Evolutionary conservation across 2,888 invertebrate species (phyloP), one percentile per base, ranked within the genome.

Genomic region (Amphipyra berbera): DNA sequence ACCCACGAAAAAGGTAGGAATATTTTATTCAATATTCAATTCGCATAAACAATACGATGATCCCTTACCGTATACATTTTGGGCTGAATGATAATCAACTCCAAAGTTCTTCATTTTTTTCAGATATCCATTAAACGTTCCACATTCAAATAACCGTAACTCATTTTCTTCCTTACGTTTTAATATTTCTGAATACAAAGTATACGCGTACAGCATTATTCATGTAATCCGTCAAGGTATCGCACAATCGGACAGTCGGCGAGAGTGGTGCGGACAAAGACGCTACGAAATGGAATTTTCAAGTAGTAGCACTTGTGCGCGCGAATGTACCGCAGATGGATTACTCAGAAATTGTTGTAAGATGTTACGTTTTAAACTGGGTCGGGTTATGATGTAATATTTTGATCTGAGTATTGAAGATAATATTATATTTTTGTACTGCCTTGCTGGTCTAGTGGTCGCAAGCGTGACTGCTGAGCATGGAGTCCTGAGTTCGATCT

Each of bases 231-330:
- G 69, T 69, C 63, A 66, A 61, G 73, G 72, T 79, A 81, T 79
- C 81, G 77, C 54, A 79, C 79, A 84, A 85, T 84, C 81, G 82
- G 85, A 81, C 84, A 82, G 81, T 76, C 67, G 79, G 73, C 59
- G 69, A 68, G 75, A 80, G 78, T 78, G 74, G 73, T 57, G 62
- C 76, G 76, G 78, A 85, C 86, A 86, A 84, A 86, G 84, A 79
- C 71, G 78, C 64, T 73, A 61, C 82, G 82, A 86, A 85, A 86
- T 86, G 84, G 86, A 86, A 84, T 86, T 86, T 85, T 86, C 82
- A 82, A 85, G 85, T 82, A 77, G 80, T 67, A 71, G 52, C 76
- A 76, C 75, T 76, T 78, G 68, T 78, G 68, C 50, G 61, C 62
- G 50, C 14, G 64, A 65, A 56, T 61, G 74, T 76, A 69, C 62